Conservation (phyloP, 2,113 vertebrate species). For the Malurus melanocephalus region DNA sequence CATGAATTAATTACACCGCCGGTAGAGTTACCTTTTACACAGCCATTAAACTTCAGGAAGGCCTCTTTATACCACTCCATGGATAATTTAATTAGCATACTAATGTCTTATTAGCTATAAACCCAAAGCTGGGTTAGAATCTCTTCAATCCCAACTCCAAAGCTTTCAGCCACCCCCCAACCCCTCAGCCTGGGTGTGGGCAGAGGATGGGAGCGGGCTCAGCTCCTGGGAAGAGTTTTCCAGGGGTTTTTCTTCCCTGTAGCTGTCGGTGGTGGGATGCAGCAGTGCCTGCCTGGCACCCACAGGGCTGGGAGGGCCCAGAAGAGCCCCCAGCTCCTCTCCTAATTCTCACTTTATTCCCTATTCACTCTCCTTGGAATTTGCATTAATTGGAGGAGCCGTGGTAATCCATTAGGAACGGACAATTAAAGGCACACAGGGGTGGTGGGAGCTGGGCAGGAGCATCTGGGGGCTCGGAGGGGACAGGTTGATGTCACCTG, state of each 20-base stretch:
- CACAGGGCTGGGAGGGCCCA: accelerated
- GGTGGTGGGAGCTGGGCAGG: not conserved
- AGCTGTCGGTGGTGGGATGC: not conserved
- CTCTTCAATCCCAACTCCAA: slow-evolving; percentile 58
- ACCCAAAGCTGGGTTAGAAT: slow-evolving; percentile 64
- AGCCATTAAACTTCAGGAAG: slow-evolving; percentile 73
- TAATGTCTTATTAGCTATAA: slow-evolving; percentile 67
- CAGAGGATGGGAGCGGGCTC: accelerated
- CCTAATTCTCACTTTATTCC: not conserved
- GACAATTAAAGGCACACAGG: not conserved
- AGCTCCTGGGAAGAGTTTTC: not conserved
- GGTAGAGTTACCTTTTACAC: slow-evolving; percentile 69
- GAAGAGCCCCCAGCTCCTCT: not conserved
- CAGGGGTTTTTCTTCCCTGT: not conserved
- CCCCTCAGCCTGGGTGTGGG: not conserved
- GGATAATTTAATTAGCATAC: slow-evolving; percentile 74
- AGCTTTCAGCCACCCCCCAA: slow-evolving; percentile 18
- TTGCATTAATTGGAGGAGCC: slow-evolving; percentile 13
- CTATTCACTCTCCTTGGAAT: not conserved
- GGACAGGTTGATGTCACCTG: not conserved
- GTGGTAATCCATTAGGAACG: slow-evolving; percentile 1
- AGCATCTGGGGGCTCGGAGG: not conserved
- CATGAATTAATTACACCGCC: slow-evolving; percentile 71
- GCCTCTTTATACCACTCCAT: slow-evolving; percentile 66
- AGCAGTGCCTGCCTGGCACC: not conserved